Percentiles rank a stretch among this genome's conserved stretches.
These are phyloP conservation scores for Micrasema longulum DNA, from an alignment of 1,140 invertebrate genomes.

Conservation along the genomic window DNA sequence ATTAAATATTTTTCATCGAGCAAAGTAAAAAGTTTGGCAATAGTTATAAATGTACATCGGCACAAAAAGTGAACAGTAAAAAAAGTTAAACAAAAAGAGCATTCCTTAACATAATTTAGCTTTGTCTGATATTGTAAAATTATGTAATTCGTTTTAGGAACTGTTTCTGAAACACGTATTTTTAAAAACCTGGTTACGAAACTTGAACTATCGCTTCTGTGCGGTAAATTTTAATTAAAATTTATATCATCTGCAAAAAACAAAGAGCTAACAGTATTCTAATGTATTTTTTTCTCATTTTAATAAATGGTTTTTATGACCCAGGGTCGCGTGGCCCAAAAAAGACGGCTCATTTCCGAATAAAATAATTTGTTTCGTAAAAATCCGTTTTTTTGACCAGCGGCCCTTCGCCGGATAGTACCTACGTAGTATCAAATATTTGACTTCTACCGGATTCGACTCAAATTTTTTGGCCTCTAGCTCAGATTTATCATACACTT, in stretches of 20 bases:
- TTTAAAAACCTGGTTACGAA: too few relatives aligned
- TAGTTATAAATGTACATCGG: too few relatives aligned
- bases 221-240: slow-evolving; percentile 30
- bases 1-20: too few relatives aligned
- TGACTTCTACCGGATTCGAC: slow-evolving; percentile 20
- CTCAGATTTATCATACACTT: slow-evolving; percentile 40
- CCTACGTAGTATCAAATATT: slow-evolving; percentile 5
- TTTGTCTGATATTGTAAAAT: too few relatives aligned
- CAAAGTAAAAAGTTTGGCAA: too few relatives aligned
- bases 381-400: slow-evolving; percentile 24
- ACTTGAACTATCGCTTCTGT: not conserved
- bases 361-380: slow-evolving; percentile 39
- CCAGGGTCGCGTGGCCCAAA: slow-evolving; percentile 18
- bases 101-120: too few relatives aligned
- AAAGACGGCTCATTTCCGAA: slow-evolving; percentile 38
- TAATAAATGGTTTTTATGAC: slow-evolving; percentile 30
- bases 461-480: slow-evolving; percentile 31
- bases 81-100: too few relatives aligned
- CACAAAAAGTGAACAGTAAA: too few relatives aligned
- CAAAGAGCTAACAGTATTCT: slow-evolving; percentile 5
- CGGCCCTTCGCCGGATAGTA: slow-evolving; percentile 4
- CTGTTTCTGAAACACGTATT: too few relatives aligned
- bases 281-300: slow-evolving; percentile 36
- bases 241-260: slow-evolving; percentile 8
- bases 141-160: too few relatives aligned